phyloP scores from a whole-genome alignment of 1,140 invertebrate species.

The Galleria mellonella region DNA sequence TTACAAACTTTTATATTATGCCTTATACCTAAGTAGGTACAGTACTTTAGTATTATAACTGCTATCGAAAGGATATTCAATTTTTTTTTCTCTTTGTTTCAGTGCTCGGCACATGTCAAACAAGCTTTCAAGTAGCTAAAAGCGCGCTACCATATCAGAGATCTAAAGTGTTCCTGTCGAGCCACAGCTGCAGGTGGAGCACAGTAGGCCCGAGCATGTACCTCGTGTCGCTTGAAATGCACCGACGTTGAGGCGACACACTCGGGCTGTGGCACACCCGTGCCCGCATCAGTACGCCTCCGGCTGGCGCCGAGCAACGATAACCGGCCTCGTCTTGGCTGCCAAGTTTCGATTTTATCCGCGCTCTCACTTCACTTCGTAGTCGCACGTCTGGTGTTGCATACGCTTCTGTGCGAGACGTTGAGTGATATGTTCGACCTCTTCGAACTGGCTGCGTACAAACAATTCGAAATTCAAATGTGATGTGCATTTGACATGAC shows the following conservation, averaged over 20 bases:
- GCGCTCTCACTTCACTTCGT: constrained; percentile 43
- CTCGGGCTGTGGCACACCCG: constrained; percentile 34
- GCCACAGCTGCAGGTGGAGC: constrained; percentile 1
- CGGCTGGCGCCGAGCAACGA: constrained; percentile 31
- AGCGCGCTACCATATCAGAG: background rate
- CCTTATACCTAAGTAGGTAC: too few relatives aligned
- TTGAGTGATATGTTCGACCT: constrained; percentile 28
- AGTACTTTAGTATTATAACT: too few relatives aligned
- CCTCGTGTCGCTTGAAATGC: constrained; percentile 30
- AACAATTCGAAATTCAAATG: constrained; percentile 26
- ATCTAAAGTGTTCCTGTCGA: background rate
- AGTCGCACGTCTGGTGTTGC: constrained; percentile 44
- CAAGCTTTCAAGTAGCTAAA: constrained; percentile 1
- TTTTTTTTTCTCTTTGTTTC: background rate
- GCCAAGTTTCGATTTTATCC: constrained; percentile 57
- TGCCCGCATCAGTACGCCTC: constrained; percentile 30
- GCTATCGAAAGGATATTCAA: too few relatives aligned
- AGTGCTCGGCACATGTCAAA: background rate
- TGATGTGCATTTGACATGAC: constrained; percentile 42
- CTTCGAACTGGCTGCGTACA: constrained; percentile 17
- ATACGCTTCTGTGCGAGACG: constrained; percentile 35
- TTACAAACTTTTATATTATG: too few relatives aligned
- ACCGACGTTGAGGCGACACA: constrained; percentile 21
- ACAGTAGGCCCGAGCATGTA: constrained; percentile 4
- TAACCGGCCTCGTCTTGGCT: constrained; percentile 43